These are phyloP conservation scores for Eulemur coronatus DNA, from an alignment of 2,797 vertebrate species.

Conservation along the genomic window DNA sequence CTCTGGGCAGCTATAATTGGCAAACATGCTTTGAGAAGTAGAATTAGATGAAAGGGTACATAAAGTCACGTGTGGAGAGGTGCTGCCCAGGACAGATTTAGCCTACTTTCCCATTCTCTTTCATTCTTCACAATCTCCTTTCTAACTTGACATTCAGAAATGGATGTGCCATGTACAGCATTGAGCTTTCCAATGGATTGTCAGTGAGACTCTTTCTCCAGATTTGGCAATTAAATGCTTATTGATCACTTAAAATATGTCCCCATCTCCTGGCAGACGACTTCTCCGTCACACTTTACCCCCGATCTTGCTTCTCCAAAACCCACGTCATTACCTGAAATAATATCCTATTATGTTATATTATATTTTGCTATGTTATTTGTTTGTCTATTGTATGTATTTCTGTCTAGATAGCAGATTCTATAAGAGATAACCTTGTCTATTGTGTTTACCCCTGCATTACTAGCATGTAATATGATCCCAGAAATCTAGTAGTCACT, in stretches of 20 bases:
- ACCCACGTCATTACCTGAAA: background rate
- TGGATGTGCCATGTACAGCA: no score
- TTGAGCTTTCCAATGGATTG: background rate
- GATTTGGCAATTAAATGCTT: background rate
- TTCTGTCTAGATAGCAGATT: background rate
- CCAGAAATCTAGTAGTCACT: background rate
- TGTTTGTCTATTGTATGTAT: background rate
- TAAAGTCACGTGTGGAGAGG: background rate
- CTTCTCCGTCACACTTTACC: background rate
- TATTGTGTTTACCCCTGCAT: background rate
- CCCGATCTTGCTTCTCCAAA: background rate
- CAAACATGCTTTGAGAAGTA: background rate
- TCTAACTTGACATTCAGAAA: background rate
- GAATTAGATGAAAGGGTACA: background rate
- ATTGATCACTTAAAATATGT: background rate
- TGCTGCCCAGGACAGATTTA: background rate
- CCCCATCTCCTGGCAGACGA: background rate
- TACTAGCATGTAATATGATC: background rate
- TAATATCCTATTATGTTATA: background rate
- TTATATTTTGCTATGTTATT: background rate
- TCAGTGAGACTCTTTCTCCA: background rate
- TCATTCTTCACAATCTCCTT: background rate
- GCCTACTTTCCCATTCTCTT: background rate
- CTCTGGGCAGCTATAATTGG: background rate
- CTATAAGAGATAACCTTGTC: background rate